phyloP scores from a whole-genome alignment of 2,888 invertebrate genomes.

The Lasioglossum oenotherae region DNA sequence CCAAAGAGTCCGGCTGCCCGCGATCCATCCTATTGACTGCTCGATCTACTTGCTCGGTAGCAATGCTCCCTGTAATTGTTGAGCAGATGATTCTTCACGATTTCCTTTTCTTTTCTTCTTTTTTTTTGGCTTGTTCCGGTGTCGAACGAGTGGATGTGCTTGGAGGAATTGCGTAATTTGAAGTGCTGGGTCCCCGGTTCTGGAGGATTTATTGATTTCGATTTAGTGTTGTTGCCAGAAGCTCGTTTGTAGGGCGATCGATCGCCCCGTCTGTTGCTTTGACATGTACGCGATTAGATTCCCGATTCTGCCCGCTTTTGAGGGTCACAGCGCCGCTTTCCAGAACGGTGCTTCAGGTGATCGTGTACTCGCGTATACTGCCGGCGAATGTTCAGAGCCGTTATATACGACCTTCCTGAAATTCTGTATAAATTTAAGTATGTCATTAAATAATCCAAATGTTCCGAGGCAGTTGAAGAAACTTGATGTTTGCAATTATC shows the following conservation, averaged over 20 bases:
- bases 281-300: not conserved
- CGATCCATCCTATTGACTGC: slow-evolving; percentile 11
- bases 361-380: not conserved
- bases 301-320: not conserved
- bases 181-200: not conserved
- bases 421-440: not conserved
- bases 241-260: slow-evolving; percentile 47
- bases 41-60: not conserved
- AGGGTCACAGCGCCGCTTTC: not conserved
- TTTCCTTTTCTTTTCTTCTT: not conserved
- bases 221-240: slow-evolving; percentile 47
- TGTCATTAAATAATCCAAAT: not conserved
- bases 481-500: not conserved
- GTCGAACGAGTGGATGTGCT: not conserved
- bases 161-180: not conserved
- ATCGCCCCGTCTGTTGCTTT: slow-evolving; percentile 17
- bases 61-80: not conserved
- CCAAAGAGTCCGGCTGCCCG: slow-evolving; percentile 9
- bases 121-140: not conserved
- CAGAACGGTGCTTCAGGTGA: not conserved
- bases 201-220: slow-evolving; percentile 35
- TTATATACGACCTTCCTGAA: not conserved
- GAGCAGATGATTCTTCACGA: not conserved
- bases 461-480: not conserved
- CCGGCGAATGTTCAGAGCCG: not conserved